Evolutionary conservation across 1,140 invertebrate species (phyloP).

Genomic region (Bursaphelenchus mucronatus): DNA sequence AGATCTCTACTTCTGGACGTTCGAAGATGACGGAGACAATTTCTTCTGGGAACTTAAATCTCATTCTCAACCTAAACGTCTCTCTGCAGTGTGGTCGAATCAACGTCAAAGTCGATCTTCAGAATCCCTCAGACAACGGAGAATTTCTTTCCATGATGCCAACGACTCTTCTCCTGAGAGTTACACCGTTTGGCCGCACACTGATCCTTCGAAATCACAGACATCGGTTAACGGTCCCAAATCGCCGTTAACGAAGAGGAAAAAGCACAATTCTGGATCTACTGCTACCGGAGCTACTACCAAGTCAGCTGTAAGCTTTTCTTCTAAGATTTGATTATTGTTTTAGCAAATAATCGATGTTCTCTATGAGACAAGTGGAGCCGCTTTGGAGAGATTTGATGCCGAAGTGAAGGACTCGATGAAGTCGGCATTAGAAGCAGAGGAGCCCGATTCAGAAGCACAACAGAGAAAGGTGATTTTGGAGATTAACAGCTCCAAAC

Average conservation of each 20-base stretch:
- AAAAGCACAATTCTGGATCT: slow-evolving; percentile 13
- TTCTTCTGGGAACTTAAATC: too few species aligned
- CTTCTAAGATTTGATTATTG: neutral
- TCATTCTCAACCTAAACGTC: too few species aligned
- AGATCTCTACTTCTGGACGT: too few species aligned
- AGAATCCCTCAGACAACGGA: slow-evolving; percentile 5
- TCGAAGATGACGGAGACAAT: too few species aligned
- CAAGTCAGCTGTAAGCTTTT: slow-evolving; percentile 23
- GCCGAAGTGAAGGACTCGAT: slow-evolving; percentile 29
- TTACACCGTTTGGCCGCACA: slow-evolving; percentile 1
- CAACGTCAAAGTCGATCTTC: neutral
- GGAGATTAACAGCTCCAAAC: slow-evolving; percentile 45
- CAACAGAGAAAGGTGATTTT: slow-evolving; percentile 35
- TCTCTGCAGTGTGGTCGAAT: neutral
- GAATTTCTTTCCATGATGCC: slow-evolving; percentile 2
- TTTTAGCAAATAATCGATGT: slow-evolving; percentile 2
- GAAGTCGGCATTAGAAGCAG: slow-evolving; percentile 22
- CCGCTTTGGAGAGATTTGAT: slow-evolving; percentile 19
- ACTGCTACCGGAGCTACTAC: slow-evolving; percentile 1
- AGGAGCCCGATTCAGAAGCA: slow-evolving; percentile 13
- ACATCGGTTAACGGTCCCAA: slow-evolving; percentile 4
- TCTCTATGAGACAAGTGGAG: slow-evolving; percentile 3
- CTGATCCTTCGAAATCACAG: neutral
- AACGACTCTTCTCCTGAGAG: neutral
- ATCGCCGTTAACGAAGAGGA: neutral